These are phyloP conservation scores for Helicoverpa armigera DNA, from an alignment of 1,140 invertebrate genomes.

Conservation along the genomic window DNA sequence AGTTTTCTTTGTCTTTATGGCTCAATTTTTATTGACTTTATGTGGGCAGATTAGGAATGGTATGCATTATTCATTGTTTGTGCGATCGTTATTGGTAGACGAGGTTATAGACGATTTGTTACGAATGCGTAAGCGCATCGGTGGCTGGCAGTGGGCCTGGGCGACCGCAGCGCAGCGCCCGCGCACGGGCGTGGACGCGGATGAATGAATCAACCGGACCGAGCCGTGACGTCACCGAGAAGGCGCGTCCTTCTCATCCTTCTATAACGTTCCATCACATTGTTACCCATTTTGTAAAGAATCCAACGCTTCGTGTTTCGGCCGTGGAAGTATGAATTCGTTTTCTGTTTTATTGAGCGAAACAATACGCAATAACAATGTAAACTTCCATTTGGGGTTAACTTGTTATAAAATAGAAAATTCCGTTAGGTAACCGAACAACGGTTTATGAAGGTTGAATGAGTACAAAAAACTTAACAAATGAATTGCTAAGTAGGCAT, in stretches of 20 bases:
- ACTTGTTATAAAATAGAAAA: background rate
- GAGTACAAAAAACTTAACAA: too few relatives aligned
- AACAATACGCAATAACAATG: background rate
- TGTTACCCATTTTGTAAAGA: conserved; percentile 39
- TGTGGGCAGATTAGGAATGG: conserved; percentile 40
- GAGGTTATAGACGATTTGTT: conserved; percentile 57
- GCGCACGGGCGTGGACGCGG: conserved; percentile 56
- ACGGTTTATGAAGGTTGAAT: too few relatives aligned
- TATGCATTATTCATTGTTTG: conserved; percentile 54
- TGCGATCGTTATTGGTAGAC: conserved; percentile 55
- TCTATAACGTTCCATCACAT: conserved; percentile 57
- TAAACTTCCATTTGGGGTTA: background rate
- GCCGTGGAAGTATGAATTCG: background rate
- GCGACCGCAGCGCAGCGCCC: background rate
- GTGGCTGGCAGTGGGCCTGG: background rate
- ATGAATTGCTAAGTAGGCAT: too few relatives aligned
- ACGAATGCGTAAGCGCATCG: conserved; percentile 60
- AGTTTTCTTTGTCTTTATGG: conserved; percentile 22
- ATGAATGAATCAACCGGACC: conserved; percentile 68
- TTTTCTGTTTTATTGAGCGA: background rate
- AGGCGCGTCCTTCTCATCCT: conserved; percentile 72
- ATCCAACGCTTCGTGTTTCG: conserved; percentile 9
- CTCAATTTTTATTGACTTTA: conserved; percentile 39
- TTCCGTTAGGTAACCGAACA: too few relatives aligned
- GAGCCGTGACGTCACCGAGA: conserved; percentile 71